phyloP scores from a whole-genome alignment of 1,140 invertebrate species.

The Diprion similis region DNA sequence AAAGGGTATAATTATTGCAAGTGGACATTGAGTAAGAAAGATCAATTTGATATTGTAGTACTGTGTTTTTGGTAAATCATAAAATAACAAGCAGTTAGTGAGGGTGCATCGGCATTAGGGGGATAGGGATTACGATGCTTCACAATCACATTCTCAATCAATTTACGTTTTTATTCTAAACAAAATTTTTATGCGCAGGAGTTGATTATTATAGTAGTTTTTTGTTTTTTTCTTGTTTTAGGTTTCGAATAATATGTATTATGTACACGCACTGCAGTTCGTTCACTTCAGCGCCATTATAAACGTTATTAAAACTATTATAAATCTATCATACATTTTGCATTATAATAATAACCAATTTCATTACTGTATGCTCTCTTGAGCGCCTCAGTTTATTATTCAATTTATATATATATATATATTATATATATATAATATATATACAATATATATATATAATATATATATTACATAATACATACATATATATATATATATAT shows the following conservation, averaged over 20 bases:
- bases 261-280: slow-evolving; percentile 50
- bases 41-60: slow-evolving; percentile 14
- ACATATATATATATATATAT: slow-evolving; percentile 5
- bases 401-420: slow-evolving; percentile 22
- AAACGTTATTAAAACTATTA: slow-evolving; percentile 64
- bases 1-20: not conserved
- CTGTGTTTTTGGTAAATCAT: slow-evolving; percentile 28
- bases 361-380: slow-evolving; percentile 37
- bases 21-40: not conserved
- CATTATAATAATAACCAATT: slow-evolving; percentile 31
- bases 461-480: slow-evolving; percentile 33
- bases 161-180: slow-evolving; percentile 63
- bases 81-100: slow-evolving; percentile 29
- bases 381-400: slow-evolving; percentile 31
- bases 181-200: slow-evolving; percentile 55
- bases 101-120: slow-evolving; percentile 15
- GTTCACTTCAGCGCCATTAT: slow-evolving; percentile 44
- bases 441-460: slow-evolving; percentile 24
- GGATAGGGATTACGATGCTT: slow-evolving; percentile 25
- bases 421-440: slow-evolving; percentile 29
- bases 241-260: slow-evolving; percentile 41
- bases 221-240: slow-evolving; percentile 37
- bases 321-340: slow-evolving; percentile 60
- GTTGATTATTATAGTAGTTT: slow-evolving; percentile 39
- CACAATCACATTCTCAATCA: slow-evolving; percentile 50